phyloP scores from a whole-genome alignment of 2,797 vertebrate genomes.

The Hybognathus amarus region DNA sequence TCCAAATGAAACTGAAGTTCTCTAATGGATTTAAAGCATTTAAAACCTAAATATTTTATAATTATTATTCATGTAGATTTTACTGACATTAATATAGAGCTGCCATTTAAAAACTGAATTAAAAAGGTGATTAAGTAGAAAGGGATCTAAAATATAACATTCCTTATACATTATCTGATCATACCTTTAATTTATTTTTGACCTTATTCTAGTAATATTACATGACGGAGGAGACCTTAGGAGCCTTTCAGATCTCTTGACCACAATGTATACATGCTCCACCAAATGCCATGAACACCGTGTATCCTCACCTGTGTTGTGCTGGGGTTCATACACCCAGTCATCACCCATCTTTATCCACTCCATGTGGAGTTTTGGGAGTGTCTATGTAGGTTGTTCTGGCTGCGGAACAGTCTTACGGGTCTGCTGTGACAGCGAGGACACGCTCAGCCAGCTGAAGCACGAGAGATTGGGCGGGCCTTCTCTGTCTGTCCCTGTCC shows the following conservation, averaged over 20 bases:
- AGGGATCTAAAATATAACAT: neutral
- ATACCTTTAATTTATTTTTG: neutral
- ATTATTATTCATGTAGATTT: neutral
- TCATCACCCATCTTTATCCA: constrained; percentile 80
- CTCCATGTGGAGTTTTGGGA: constrained; percentile 66
- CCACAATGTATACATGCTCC: constrained; percentile 29
- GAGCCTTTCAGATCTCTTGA: neutral
- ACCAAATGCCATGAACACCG: neutral
- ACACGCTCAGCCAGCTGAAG: constrained; percentile 94
- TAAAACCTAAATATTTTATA: neutral
- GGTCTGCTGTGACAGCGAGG: constrained; percentile 88
- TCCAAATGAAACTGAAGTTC: neutral
- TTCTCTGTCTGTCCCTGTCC: constrained; percentile 78
- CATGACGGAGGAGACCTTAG: neutral
- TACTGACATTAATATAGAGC: neutral
- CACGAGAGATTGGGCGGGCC: constrained; percentile 81
- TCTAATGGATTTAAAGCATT: neutral
- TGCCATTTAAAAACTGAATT: neutral
- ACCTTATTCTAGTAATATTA: neutral
- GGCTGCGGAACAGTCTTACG: constrained; percentile 91
- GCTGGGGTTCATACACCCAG: constrained; percentile 88
- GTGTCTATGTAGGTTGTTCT: constrained; percentile 82
- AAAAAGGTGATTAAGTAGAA: neutral
- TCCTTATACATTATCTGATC: neutral
- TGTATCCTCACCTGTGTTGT: constrained; percentile 86